Percentiles rank a stretch among this genome's conserved stretches.
phyloP scores from a whole-genome alignment of 2,797 vertebrate species.

The Poliocrania exsul region DNA sequence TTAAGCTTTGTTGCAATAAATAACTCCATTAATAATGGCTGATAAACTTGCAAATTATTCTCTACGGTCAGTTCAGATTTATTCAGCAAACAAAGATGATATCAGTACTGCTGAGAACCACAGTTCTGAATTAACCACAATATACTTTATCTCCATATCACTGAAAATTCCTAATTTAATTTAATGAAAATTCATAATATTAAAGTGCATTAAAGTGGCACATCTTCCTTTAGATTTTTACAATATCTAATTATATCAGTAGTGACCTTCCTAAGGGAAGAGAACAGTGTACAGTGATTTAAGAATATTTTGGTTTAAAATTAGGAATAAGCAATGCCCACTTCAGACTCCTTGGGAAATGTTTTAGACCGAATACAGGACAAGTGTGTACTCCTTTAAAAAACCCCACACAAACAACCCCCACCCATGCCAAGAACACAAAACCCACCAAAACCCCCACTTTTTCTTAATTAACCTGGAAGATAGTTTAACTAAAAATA shows the following conservation, averaged over 20 bases:
- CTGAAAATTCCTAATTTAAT: neutral
- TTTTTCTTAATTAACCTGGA: neutral
- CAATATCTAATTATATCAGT: neutral
- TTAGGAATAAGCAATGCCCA: neutral
- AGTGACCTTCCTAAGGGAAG: neutral
- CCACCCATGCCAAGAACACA: neutral
- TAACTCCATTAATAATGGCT: conserved; percentile 62
- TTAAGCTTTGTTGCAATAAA: conserved; percentile 57
- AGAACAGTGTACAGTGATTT: neutral
- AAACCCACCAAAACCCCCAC: rapidly evolving
- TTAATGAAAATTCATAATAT: neutral
- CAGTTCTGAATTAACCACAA: conserved; percentile 3
- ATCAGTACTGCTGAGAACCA: neutral
- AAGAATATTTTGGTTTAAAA: neutral
- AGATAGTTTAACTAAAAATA: neutral
- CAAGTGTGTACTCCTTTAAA: neutral
- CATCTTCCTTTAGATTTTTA: neutral
- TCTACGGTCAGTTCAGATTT: conserved; percentile 40
- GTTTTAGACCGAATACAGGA: neutral
- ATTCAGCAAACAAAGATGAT: neutral
- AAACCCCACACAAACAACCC: too few relatives aligned
- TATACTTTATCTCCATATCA: neutral
- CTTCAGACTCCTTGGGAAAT: neutral
- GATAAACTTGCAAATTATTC: conserved; percentile 65
- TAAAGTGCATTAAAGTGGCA: neutral